phyloP scores from a whole-genome alignment of 2,113 vertebrate genomes.

The Chloropsis hardwickii region DNA sequence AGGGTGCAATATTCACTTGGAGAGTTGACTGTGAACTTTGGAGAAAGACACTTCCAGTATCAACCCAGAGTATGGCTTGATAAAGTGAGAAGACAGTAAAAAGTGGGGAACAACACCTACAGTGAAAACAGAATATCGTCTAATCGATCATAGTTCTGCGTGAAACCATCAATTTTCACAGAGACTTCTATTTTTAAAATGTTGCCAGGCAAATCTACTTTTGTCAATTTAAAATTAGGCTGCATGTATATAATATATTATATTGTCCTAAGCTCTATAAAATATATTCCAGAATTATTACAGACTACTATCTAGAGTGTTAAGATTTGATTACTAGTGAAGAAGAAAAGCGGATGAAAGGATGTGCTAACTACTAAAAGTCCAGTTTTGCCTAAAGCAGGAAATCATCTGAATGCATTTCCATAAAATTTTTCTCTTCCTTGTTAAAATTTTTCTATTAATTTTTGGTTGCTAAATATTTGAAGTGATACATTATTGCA shows the following conservation, averaged over 20 bases:
- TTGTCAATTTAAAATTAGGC: background rate
- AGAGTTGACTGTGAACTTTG: background rate
- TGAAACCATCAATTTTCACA: background rate
- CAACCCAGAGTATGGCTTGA: background rate
- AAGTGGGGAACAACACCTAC: background rate
- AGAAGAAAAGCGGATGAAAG: background rate
- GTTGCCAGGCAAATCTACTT: background rate
- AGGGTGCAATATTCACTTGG: background rate
- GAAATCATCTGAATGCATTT: background rate
- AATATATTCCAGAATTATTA: background rate
- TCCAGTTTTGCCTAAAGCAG: background rate
- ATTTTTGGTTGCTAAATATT: background rate
- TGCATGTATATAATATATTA: background rate
- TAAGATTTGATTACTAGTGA: background rate
- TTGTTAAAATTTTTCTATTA: background rate
- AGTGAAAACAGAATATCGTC: background rate
- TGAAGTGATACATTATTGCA: background rate
- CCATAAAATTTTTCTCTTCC: background rate
- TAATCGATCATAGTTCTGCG: background rate
- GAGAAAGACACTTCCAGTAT: background rate
- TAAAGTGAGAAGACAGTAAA: background rate
- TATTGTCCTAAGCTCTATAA: background rate
- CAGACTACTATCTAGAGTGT: background rate
- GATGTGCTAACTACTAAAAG: background rate
- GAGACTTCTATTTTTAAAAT: background rate